Evolutionary conservation across 2,888 invertebrate species (phyloP).

Genomic region (Rotaria sp.): DNA sequence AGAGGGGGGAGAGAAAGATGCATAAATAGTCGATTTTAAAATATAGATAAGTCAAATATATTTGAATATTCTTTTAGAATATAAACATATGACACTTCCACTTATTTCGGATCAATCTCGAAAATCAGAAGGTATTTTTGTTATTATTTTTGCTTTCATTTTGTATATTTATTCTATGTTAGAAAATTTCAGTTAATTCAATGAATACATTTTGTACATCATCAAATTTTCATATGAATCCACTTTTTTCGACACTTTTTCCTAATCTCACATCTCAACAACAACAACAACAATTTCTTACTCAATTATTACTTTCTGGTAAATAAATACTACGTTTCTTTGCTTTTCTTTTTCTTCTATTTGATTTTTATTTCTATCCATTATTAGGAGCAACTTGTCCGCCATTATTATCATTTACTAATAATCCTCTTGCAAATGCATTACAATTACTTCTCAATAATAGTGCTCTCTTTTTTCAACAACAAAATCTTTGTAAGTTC

Average conservation of each 20-base stretch:
- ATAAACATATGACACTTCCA: conserved; percentile 19
- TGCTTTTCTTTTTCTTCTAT: too few relatives aligned
- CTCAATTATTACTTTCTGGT: neutral
- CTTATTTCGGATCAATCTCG: neutral
- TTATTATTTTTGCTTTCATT: neutral
- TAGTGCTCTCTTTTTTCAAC: conserved; percentile 3
- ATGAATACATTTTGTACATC: conserved; percentile 7
- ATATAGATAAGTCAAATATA: neutral
- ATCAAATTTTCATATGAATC: conserved; percentile 6
- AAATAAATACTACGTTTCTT: neutral
- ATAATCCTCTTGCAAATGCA: conserved; percentile 10
- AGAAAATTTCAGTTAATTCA: neutral
- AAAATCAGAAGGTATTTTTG: neutral
- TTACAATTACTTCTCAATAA: conserved; percentile 20
- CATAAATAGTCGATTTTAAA: neutral
- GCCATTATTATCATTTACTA: neutral
- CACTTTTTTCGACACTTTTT: neutral
- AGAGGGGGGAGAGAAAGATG: neutral
- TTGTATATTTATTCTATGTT: neutral
- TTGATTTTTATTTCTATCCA: neutral
- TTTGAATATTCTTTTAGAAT: neutral
- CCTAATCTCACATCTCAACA: neutral
- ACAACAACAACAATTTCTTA: neutral
- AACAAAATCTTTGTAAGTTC: neutral
- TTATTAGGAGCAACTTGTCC: neutral